Evolutionary conservation across 2,888 invertebrate genomes (phyloP).

Genomic region (Rosalia funebris): DNA sequence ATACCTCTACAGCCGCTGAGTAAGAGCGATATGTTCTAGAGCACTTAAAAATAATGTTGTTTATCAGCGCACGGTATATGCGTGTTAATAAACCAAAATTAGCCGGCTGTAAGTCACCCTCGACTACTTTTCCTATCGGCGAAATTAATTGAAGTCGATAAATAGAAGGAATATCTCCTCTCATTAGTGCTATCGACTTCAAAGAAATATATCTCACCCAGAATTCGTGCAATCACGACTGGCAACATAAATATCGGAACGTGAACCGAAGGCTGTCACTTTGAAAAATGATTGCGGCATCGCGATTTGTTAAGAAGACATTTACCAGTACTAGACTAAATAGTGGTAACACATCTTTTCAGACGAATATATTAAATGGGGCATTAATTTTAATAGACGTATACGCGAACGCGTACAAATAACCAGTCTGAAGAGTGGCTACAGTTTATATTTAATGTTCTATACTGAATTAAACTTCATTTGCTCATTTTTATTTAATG

Average conservation of each 20-base stretch:
- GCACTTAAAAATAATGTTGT: conserved; percentile 42
- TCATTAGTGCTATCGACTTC: conserved; percentile 59
- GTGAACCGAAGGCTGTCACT: conserved; percentile 54
- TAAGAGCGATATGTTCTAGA: conserved; percentile 28
- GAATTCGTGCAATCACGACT: conserved; percentile 54
- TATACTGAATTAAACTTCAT: conserved; percentile 39
- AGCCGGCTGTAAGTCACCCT: conserved; percentile 51
- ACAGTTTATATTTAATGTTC: conserved; percentile 37
- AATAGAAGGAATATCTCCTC: conserved; percentile 54
- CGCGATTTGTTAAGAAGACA: conserved; percentile 55
- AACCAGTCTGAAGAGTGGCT: conserved; percentile 28
- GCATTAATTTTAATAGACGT: conserved; percentile 32
- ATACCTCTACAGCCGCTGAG: conserved; percentile 18
- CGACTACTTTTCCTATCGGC: conserved; percentile 51
- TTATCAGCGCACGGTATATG: conserved; percentile 37
- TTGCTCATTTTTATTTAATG: conserved; percentile 36
- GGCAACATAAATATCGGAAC: conserved; percentile 55
- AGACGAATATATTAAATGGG: conserved; percentile 25
- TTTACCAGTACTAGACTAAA: conserved; percentile 54
- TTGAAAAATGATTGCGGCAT: conserved; percentile 53
- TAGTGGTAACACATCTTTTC: conserved; percentile 34
- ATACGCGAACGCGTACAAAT: conserved; percentile 22
- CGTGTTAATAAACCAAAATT: conserved; percentile 55
- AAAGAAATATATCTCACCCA: conserved; percentile 47
- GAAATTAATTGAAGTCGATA: conserved; percentile 59